These are phyloP conservation scores for Haplochromis burtoni DNA, from an alignment of 2,113 vertebrate species.

Conservation along the genomic window DNA sequence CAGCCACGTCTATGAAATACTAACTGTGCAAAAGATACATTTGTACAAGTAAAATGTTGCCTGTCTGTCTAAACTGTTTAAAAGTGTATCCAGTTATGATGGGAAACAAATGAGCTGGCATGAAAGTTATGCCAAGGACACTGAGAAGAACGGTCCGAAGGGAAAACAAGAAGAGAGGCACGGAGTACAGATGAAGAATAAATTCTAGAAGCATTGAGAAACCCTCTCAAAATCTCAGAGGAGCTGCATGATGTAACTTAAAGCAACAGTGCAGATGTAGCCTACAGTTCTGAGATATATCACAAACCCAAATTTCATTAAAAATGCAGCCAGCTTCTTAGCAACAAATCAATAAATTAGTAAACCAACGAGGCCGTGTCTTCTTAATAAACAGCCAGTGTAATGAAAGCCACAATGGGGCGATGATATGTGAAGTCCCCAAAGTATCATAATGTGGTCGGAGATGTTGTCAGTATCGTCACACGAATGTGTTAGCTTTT, in stretches of 20 bases:
- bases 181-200: neutral
- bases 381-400: conserved; percentile 21
- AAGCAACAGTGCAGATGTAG: neutral
- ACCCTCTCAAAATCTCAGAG: neutral
- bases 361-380: conserved; percentile 16
- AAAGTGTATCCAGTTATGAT: neutral
- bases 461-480: neutral
- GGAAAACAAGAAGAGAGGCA: neutral
- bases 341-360: conserved; percentile 54
- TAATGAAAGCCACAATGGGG: conserved; percentile 11
- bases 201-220: neutral
- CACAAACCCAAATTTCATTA: conserved; percentile 28
- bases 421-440: neutral
- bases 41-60: neutral
- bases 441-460: neutral
- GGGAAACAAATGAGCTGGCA: neutral
- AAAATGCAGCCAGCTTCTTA: conserved; percentile 40
- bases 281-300: neutral
- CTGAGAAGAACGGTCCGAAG: neutral
- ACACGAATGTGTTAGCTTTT: neutral
- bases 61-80: neutral
- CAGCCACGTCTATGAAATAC: neutral
- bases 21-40: neutral
- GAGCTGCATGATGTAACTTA: neutral
- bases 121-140: conserved; percentile 15